Conservation (phyloP, 1,140 invertebrate genomes). For the Eciton burchellii region DNA sequence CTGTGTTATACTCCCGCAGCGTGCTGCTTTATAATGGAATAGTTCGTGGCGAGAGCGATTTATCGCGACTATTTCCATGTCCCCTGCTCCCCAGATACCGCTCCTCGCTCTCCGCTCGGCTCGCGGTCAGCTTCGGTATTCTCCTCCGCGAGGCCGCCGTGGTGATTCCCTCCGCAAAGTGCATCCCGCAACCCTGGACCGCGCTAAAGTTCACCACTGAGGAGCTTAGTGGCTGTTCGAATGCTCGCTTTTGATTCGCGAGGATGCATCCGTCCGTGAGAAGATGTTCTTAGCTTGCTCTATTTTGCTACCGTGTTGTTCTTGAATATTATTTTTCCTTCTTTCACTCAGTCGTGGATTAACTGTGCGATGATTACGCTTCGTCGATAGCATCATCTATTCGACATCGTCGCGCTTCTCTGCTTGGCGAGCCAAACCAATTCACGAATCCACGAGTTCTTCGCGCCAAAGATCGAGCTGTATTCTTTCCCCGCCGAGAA, state of each 20-base stretch:
- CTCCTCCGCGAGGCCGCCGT: constrained; percentile 55
- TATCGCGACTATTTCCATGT: constrained; percentile 81
- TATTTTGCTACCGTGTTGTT: background rate
- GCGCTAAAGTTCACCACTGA: constrained; percentile 31
- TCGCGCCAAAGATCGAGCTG: constrained; percentile 32
- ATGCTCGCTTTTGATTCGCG: background rate
- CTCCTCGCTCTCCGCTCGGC: constrained; percentile 30
- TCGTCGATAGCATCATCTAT: background rate
- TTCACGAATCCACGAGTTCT: constrained; percentile 16
- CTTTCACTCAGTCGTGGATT: background rate
- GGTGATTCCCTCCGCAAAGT: constrained; percentile 28
- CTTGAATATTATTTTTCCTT: background rate
- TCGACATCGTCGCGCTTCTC: background rate
- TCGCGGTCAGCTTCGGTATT: constrained; percentile 60
- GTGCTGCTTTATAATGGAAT: constrained; percentile 79
- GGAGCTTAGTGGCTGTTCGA: background rate
- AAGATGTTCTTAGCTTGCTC: background rate
- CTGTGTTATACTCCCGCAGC: constrained; percentile 66
- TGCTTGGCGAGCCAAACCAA: background rate
- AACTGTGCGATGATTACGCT: background rate
- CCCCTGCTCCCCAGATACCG: constrained; percentile 71
- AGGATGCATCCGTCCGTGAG: too few relatives aligned
- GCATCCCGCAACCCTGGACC: constrained; percentile 15
- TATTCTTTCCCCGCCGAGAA: constrained; percentile 63
- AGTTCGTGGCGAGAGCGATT: constrained; percentile 78